Conservation (phyloP, 2,888 invertebrate species). For the Philereme vetulata region DNA sequence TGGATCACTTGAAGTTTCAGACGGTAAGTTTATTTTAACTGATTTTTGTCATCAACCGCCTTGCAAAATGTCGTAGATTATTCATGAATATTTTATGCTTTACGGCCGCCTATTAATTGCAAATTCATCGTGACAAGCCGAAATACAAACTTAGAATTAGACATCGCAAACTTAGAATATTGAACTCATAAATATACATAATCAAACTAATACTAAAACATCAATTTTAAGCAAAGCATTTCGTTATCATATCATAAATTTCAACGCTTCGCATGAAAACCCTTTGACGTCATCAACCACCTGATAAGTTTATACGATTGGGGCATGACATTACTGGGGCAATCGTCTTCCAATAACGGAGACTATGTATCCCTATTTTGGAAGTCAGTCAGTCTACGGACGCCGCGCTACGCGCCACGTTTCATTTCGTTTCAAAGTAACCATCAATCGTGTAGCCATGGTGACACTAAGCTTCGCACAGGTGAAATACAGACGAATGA, state of each 20-base stretch:
- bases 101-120: slow-evolving; percentile 11
- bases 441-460: slow-evolving; percentile 64
- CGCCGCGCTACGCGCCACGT: slow-evolving; percentile 65
- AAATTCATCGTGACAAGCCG: slow-evolving; percentile 18
- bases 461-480: slow-evolving; percentile 56
- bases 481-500: slow-evolving; percentile 50
- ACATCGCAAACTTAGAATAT: slow-evolving; percentile 38
- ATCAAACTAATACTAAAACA: slow-evolving; percentile 39
- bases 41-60: neutral
- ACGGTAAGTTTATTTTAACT: slow-evolving; percentile 15
- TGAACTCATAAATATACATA: slow-evolving; percentile 40
- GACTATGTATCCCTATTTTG: slow-evolving; percentile 61
- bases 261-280: slow-evolving; percentile 51
- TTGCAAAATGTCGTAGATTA: slow-evolving; percentile 7
- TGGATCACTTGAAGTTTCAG: slow-evolving; percentile 21
- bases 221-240: slow-evolving; percentile 47
- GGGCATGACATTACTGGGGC: slow-evolving; percentile 63
- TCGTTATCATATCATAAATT: slow-evolving; percentile 48
- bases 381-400: slow-evolving; percentile 69
- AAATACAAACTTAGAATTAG: slow-evolving; percentile 26
- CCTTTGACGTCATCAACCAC: slow-evolving; percentile 71
- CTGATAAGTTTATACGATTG: slow-evolving; percentile 65
- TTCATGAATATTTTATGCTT: slow-evolving; percentile 17
- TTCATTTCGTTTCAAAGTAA: slow-evolving; percentile 28
- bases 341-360: slow-evolving; percentile 67